Base-by-base conservation (phyloP, 2,888 invertebrate genomes). In the Aplocera efformata region DNA sequence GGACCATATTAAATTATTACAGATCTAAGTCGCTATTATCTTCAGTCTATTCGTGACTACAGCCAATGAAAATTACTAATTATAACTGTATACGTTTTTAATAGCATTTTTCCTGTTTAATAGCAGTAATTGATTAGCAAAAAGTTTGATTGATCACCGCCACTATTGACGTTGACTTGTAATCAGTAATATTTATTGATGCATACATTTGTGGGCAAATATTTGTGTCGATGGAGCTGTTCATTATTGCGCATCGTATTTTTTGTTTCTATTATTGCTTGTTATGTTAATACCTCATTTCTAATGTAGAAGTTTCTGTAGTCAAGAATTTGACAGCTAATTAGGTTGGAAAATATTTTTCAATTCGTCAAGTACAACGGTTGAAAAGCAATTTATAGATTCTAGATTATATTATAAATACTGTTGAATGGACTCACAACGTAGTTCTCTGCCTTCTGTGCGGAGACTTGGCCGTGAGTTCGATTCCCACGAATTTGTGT, bases 81-180 rank as follows among this genome's bases (percentile, higher is more conserved):
- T 40, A 30, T 40, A 35, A 36, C 35, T 22, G 35, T 32, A 36
- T 32, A 32, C 32, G 32, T 36, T 45, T 40, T 45, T 45, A 40
- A 22, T n/a, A 10, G 25, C 29, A 44, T 44, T 45, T 39, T 45
- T 45, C 45, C 45, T 37, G 40, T 33, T 3, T 45, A 36, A 40
- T 33, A 30, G 36, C 36, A 33, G 32, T 45, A 40, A 40, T 40
- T 45, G 30, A 41, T 41, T 33, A 9, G 32, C 32, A 45, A 45
- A 40, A 45, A 45, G 29, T 36, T 36, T 45, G 45, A 45, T 45
- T 40, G 40, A 45, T 45, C 26, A 23, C 26, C 40, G 32, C 29
- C 36, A n/a, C 26, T 40, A 30, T 26, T 40, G 45, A 40, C 36
- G 28, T 45, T 20, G 17, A 31, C 32, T 27, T 27, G 42, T 29